These are phyloP conservation scores for Oplegnathus fasciatus DNA, from an alignment of 2,113 vertebrate genomes.

Conservation along the genomic window DNA sequence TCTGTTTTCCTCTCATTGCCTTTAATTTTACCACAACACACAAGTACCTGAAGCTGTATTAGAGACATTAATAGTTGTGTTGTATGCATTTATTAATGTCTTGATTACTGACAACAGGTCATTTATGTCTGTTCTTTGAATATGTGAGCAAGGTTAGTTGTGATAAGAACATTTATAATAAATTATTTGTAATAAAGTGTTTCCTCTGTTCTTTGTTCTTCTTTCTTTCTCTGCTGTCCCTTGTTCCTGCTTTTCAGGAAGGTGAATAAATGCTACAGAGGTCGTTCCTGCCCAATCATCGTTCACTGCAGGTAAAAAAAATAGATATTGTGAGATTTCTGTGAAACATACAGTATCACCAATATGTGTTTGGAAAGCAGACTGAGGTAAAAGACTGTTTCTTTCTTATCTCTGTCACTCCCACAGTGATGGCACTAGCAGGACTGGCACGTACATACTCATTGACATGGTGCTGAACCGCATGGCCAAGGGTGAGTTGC, in stretches of 20 bases:
- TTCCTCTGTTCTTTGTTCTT: slow-evolving; percentile 46
- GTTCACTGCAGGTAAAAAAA: slow-evolving; percentile 96
- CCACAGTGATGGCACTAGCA: slow-evolving; percentile 92
- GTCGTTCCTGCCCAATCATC: slow-evolving; percentile 97
- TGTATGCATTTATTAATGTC: slow-evolving; percentile 8
- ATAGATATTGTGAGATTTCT: neutral
- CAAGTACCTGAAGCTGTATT: neutral
- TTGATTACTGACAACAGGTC: neutral
- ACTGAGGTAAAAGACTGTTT: neutral
- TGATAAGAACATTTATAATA: neutral
- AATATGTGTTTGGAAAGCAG: neutral
- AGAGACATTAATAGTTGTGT: neutral
- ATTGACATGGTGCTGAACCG: slow-evolving; percentile 99
- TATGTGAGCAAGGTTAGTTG: slow-evolving; percentile 6
- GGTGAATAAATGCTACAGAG: slow-evolving; percentile 98
- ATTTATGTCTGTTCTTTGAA: neutral
- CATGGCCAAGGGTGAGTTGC: slow-evolving; percentile 94
- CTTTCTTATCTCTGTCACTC: slow-evolving; percentile 33
- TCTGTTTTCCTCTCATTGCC: slow-evolving; percentile 3
- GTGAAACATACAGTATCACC: neutral
- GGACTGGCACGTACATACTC: slow-evolving; percentile 95
- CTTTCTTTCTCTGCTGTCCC: slow-evolving; percentile 50
- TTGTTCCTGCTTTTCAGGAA: slow-evolving; percentile 90
- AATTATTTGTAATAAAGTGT: slow-evolving; percentile 22
- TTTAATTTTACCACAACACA: slow-evolving; percentile 15